A percentile compares a stretch with the other conserved stretches of the same genome.
phyloP scores from a whole-genome alignment of 2,113 vertebrate species.

The Stegostoma tigrinum region DNA sequence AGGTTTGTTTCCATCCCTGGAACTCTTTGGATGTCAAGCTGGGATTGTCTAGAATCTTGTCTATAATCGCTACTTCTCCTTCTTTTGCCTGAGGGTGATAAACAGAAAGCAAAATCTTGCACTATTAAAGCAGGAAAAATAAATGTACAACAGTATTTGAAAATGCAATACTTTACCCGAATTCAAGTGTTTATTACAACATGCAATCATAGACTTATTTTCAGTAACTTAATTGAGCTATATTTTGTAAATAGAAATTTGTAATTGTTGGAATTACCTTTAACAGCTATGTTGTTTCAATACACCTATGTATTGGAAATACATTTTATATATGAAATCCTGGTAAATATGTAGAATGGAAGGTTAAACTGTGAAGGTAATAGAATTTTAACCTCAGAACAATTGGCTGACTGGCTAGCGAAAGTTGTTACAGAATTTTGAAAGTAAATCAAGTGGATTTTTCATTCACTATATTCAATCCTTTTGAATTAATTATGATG shows the following conservation, averaged over 20 bases:
- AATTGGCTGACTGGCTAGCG: not conserved
- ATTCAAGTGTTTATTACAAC: not conserved
- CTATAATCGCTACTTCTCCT: slow-evolving; percentile 93
- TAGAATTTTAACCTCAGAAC: not conserved
- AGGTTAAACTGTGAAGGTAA: not conserved
- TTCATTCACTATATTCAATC: too few relatives aligned
- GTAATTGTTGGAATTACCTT: not conserved
- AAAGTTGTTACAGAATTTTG: not conserved
- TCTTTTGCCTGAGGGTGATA: slow-evolving; percentile 79
- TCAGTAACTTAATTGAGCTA: not conserved
- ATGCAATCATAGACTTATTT: not conserved
- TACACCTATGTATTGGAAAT: too few relatives aligned
- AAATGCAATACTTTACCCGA: not conserved
- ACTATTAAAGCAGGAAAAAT: not conserved
- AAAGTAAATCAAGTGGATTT: not conserved
- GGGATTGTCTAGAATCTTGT: slow-evolving; percentile 87
- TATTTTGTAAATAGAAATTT: not conserved
- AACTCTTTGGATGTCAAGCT: slow-evolving; percentile 90
- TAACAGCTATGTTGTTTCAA: not conserved
- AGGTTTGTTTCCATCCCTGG: slow-evolving; percentile 92
- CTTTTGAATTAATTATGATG: not conserved
- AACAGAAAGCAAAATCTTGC: slow-evolving; percentile 55
- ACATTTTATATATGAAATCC: not conserved
- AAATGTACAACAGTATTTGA: not conserved
- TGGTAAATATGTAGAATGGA: not conserved